Percentiles rank a stretch among this genome's conserved stretches.
These are phyloP conservation scores for Mirza zaza DNA, from an alignment of 2,113 vertebrate species.

Conservation along the genomic window DNA sequence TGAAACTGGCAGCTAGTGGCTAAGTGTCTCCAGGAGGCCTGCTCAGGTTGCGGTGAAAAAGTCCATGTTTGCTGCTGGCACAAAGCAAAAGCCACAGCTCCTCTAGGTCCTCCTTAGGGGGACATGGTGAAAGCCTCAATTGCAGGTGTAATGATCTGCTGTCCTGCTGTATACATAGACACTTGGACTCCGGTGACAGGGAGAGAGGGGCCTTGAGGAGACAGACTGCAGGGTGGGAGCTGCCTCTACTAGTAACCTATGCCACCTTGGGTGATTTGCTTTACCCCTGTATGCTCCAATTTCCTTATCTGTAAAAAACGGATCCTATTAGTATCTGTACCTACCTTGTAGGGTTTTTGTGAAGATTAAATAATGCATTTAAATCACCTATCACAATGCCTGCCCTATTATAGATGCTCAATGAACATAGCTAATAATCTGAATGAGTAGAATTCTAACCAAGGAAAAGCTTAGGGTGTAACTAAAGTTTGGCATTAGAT, in stretches of 20 bases:
- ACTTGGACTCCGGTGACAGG: not conserved
- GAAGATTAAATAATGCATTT: constrained; percentile 17
- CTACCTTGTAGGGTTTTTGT: not conserved
- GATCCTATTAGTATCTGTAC: not conserved
- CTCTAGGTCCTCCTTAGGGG: not conserved
- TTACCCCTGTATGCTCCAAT: not conserved
- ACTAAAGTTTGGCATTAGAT: not conserved
- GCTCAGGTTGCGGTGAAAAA: not conserved
- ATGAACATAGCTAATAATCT: constrained; percentile 7
- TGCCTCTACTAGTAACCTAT: not conserved
- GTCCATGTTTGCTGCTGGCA: constrained; percentile 18
- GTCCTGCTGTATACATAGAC: not conserved
- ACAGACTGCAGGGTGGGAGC: not conserved
- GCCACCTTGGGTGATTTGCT: not conserved
- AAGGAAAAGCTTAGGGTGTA: constrained; percentile 9
- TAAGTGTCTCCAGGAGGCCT: not conserved
- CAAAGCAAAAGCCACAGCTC: not conserved
- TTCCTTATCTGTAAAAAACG: not conserved
- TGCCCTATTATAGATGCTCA: not conserved
- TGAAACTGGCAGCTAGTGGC: constrained; percentile 3
- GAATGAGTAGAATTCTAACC: constrained; percentile 5
- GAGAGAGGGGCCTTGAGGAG: not conserved
- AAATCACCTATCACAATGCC: not conserved
- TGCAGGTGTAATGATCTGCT: not conserved
- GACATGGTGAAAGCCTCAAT: not conserved